These are phyloP conservation scores for Cantharis nigra DNA, from an alignment of 2,888 invertebrate species.

Conservation along the genomic window DNA sequence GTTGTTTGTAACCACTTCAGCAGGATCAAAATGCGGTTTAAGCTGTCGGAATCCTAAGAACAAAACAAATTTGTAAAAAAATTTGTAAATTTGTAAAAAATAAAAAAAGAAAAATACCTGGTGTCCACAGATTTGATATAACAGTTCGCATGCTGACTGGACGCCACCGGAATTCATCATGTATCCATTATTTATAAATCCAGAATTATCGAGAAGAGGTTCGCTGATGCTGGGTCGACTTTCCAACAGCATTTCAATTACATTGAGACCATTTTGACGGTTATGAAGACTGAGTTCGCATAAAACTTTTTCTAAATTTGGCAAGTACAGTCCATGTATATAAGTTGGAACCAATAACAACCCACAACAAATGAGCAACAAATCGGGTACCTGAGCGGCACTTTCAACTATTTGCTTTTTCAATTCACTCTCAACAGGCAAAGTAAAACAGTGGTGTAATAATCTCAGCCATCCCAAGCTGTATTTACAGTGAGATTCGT, in stretches of 20 bases:
- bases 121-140: conserved; percentile 76
- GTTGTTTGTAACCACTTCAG: conserved; percentile 74
- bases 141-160: conserved; percentile 76
- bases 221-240: conserved; percentile 57
- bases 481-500: conserved; percentile 60
- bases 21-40: conserved; percentile 68
- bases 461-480: conserved; percentile 84
- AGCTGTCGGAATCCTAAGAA: conserved; percentile 60
- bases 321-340: conserved; percentile 64
- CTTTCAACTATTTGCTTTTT: conserved; percentile 60
- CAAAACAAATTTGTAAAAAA: background rate
- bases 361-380: conserved; percentile 73
- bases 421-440: conserved; percentile 54
- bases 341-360: conserved; percentile 71
- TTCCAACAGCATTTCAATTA: conserved; percentile 64
- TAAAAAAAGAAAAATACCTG: conserved; percentile 42
- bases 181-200: conserved; percentile 47
- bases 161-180: conserved; percentile 52
- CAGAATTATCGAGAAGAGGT: conserved; percentile 41
- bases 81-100: background rate
- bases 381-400: conserved; percentile 69
- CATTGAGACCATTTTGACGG: conserved; percentile 62
- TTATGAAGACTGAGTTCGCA: conserved; percentile 71
- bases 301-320: conserved; percentile 70
- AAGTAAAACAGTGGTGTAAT: conserved; percentile 76